Evolutionary conservation across 1,140 invertebrate species (phyloP), one percentile per base, ranked within the genome.

Genomic region (Tetragonula clypearis): DNA sequence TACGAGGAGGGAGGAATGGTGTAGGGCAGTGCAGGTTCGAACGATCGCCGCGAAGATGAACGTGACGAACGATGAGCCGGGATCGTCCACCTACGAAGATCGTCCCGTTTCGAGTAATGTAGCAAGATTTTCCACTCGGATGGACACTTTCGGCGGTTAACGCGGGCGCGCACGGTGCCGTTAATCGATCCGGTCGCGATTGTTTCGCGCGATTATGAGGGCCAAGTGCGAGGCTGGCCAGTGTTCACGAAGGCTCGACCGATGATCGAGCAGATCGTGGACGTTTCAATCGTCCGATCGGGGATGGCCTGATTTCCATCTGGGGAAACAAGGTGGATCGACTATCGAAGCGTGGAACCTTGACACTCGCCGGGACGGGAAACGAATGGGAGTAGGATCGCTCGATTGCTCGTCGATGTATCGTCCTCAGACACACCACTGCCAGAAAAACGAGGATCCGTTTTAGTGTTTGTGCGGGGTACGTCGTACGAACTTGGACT

Each of bases 291-390:
- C 71, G 69, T 73, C 41, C 60, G 81, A 79, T 80, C 53, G 53
- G 49, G 3, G 58, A 35, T 89, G 88, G 86, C 87, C 84, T 89
- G 81, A 86, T 88, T 89, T 30, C 75, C 49, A 30, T 82, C 55
- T n/a, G 26, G 5, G 49, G 23, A 65, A 41, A 75, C 30, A 62
- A 56, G 41, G 53, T 86, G 60, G 69, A 88, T 85, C 88, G 80
- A 79, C 86, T 30, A 35, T 35, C 41, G 8, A 69, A 77, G 53
- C 35, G 30, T 79, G 53, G 35, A 77, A 78, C 75, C 41, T 58
- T 79, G 55, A 23, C 72, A 81, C 73, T 76, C 56, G 41, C n/a
- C 41, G 1, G n/a, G n/a, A 19, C 49, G 41, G 30, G 30, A 30
- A 75, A 72, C 66, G 55, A 21, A 72, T 35, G 26, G 35, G 71